phyloP scores from a whole-genome alignment of 2,797 vertebrate genomes.

The Nannoperca australis region DNA sequence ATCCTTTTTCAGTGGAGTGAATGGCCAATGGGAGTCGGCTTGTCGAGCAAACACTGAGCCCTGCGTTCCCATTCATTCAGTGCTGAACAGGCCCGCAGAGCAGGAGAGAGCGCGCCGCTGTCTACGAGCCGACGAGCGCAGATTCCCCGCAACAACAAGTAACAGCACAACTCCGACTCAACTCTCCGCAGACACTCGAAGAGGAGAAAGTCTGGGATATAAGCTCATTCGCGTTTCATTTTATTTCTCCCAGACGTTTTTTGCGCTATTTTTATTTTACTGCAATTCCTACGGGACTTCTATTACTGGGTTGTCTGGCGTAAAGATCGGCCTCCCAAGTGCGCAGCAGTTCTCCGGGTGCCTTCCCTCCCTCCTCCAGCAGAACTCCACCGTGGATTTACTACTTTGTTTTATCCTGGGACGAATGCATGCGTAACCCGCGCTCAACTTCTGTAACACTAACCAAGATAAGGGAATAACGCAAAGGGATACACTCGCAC shows the following conservation, averaged over 20 bases:
- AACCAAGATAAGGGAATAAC: slow-evolving; percentile 65
- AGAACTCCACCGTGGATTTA: slow-evolving; percentile 75
- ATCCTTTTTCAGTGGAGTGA: slow-evolving; percentile 86
- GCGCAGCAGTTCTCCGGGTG: slow-evolving; percentile 58
- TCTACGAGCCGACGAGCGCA: slow-evolving; percentile 64
- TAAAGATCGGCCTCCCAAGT: slow-evolving; percentile 65
- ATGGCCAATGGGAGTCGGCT: slow-evolving; percentile 85
- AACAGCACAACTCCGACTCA: slow-evolving; percentile 9
- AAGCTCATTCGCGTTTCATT: slow-evolving; percentile 17
- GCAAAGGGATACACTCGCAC: slow-evolving; percentile 62
- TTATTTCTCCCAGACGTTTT: slow-evolving; percentile 3
- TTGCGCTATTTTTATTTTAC: slow-evolving; percentile 1
- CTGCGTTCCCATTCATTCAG: slow-evolving; percentile 88
- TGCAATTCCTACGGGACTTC: slow-evolving; percentile 55
- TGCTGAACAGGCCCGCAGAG: slow-evolving; percentile 76
- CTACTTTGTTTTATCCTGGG: slow-evolving; percentile 58
- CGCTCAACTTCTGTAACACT: slow-evolving; percentile 39
- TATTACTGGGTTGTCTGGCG: slow-evolving; percentile 36
- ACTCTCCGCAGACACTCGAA: slow-evolving; percentile 3
- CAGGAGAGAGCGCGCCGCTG: slow-evolving; percentile 57
- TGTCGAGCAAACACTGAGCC: slow-evolving; percentile 82
- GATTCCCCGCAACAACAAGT: slow-evolving; percentile 54
- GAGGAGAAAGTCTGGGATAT: slow-evolving; percentile 67
- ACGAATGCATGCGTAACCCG: slow-evolving; percentile 61
- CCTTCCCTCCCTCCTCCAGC: slow-evolving; percentile 35